phyloP scores from a whole-genome alignment of 2,888 invertebrate species.

The Sericinus montela region DNA sequence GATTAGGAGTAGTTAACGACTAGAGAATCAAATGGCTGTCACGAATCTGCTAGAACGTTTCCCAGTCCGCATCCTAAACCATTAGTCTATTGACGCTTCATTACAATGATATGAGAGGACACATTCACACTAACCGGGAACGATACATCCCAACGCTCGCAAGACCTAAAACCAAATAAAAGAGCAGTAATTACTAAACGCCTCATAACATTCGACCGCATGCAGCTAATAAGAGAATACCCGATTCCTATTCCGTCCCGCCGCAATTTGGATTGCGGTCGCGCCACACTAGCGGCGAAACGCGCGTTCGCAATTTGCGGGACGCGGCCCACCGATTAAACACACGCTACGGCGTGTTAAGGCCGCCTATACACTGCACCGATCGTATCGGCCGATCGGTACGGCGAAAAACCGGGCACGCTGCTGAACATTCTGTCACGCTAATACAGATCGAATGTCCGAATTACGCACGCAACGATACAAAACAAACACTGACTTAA shows the following conservation, averaged over 20 bases:
- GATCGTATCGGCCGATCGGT: conserved; percentile 8
- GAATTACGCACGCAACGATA: conserved; percentile 3
- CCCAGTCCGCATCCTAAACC: no score
- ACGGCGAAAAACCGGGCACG: not conserved
- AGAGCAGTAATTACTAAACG: conserved; percentile 10
- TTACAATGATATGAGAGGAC: no score
- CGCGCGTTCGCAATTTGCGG: conserved; percentile 30
- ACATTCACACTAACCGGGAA: no score
- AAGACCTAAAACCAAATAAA: conserved; percentile 6
- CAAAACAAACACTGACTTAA: not conserved
- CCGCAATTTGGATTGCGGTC: conserved; percentile 17
- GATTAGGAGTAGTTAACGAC: no score
- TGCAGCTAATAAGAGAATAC: conserved; percentile 12
- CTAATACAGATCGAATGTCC: not conserved
- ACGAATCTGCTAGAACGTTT: no score
- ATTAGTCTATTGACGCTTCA: no score
- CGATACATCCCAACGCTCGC: not conserved
- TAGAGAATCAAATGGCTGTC: no score
- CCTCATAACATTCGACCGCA: conserved; percentile 12
- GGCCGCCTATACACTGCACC: not conserved
- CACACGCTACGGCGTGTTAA: conserved; percentile 28
- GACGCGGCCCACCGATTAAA: conserved; percentile 28
- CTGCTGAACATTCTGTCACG: not conserved
- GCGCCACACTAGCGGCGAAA: conserved; percentile 8
- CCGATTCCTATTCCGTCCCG: conserved; percentile 6